Evolutionary conservation across 2,888 invertebrate genomes (phyloP).

Genomic region (Bellardia pandia): DNA sequence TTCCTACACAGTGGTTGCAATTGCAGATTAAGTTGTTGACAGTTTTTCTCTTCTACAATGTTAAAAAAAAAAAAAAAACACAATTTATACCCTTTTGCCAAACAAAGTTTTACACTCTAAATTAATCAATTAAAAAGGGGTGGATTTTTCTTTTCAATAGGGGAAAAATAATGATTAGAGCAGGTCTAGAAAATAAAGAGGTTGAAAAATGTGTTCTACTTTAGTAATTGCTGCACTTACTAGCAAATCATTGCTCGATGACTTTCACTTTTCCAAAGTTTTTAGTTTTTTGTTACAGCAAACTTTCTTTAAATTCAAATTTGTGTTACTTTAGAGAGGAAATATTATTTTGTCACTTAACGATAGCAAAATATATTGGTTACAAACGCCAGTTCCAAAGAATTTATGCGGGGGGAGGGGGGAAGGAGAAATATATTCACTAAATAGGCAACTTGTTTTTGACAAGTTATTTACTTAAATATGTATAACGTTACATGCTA

Average conservation of each 20-base stretch:
- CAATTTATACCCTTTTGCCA: constrained; percentile 6
- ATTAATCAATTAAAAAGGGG: constrained; percentile 40
- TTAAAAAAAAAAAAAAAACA: background rate
- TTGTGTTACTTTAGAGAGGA: background rate
- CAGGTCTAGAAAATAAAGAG: background rate
- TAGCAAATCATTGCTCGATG: background rate
- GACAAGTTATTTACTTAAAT: background rate
- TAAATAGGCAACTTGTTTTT: background rate
- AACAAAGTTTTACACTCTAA: constrained; percentile 17
- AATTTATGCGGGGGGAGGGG: background rate
- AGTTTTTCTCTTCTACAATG: background rate
- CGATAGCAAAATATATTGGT: background rate
- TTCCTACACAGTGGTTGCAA: constrained; percentile 42
- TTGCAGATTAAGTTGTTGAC: constrained; percentile 45
- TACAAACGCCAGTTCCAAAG: background rate
- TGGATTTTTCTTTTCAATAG: background rate
- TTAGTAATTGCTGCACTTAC: background rate
- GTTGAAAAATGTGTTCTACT: background rate
- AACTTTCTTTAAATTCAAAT: background rate
- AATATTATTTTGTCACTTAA: constrained; percentile 1
- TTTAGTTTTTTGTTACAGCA: background rate
- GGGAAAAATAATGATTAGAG: background rate
- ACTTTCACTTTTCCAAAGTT: constrained; percentile 11
- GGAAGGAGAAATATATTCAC: background rate
- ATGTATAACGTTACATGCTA: background rate